These are phyloP conservation scores for Teleogryllus occipitalis DNA, from an alignment of 1,140 invertebrate species.

Conservation along the genomic window DNA sequence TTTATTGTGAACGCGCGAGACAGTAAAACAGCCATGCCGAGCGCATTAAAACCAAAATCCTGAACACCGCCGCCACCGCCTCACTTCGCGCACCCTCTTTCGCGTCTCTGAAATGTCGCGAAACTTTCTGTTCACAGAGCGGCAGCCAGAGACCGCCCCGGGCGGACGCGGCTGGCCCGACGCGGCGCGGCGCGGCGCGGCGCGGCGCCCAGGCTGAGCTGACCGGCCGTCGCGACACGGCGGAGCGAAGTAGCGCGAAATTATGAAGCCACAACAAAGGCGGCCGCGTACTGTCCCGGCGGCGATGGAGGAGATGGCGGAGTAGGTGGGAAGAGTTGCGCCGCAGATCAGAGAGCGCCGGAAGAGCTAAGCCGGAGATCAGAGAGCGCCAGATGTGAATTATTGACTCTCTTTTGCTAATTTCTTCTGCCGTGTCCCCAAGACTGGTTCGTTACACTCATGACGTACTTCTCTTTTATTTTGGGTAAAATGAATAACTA, in stretches of 20 bases:
- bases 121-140: neutral
- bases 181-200: too few species aligned
- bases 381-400: neutral
- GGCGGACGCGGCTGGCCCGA: neutral
- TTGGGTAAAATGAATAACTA: too few species aligned
- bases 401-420: neutral
- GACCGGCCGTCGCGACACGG: too few species aligned
- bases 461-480: too few species aligned
- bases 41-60: neutral
- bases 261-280: neutral
- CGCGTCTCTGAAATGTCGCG: neutral
- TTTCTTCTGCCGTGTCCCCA: neutral
- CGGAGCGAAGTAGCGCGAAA: neutral
- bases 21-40: neutral
- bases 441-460: neutral
- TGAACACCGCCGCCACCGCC: neutral
- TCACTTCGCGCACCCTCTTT: neutral
- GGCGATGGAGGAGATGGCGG: neutral
- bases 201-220: too few species aligned
- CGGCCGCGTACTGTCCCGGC: neutral
- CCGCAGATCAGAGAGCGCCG: too few species aligned
- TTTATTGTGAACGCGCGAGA: neutral
- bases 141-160: neutral
- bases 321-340: neutral
- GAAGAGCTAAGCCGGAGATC: neutral